Percentiles rank a stretch among this genome's conserved stretches.
These are phyloP conservation scores for Strigamia crassipes DNA, from an alignment of 2,888 invertebrate species.

Conservation along the genomic window DNA sequence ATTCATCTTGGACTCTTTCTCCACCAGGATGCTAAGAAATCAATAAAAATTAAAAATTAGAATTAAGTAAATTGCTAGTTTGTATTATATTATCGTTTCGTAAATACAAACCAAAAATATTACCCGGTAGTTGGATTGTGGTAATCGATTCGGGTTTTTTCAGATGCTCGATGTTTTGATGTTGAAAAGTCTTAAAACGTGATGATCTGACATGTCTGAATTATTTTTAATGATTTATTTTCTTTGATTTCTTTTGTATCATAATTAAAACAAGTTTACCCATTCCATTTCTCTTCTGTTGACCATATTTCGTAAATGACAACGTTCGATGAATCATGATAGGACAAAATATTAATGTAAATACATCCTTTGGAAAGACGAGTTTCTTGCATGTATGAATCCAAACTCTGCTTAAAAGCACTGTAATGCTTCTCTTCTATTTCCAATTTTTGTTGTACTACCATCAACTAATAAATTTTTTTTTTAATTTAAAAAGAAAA, in stretches of 20 bases:
- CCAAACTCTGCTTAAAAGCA: not conserved
- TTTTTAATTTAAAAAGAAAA: not conserved
- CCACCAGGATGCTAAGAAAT: constrained; percentile 11
- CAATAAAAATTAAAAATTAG: not conserved
- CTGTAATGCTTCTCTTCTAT: constrained; percentile 5
- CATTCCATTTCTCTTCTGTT: constrained; percentile 44
- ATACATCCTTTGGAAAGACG: not conserved
- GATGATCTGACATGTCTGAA: constrained; percentile 39
- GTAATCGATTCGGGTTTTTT: constrained; percentile 44
- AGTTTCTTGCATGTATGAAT: constrained; percentile 26
- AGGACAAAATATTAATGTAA: constrained; percentile 31
- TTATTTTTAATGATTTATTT: not conserved
- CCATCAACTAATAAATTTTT: not conserved
- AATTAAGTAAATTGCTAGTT: not conserved
- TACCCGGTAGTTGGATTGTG: constrained; percentile 45
- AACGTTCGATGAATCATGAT: constrained; percentile 31
- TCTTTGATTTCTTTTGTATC: not conserved
- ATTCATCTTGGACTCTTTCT: constrained; percentile 3
- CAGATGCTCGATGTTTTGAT: constrained; percentile 41
- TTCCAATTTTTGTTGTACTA: constrained; percentile 37
- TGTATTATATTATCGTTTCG: not conserved
- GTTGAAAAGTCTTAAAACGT: constrained; percentile 44
- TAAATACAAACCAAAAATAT: constrained; percentile 43
- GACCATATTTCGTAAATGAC: constrained; percentile 44
- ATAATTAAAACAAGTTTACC: not conserved